phyloP scores from a whole-genome alignment of 2,113 vertebrate genomes.

The Pagrus major region DNA sequence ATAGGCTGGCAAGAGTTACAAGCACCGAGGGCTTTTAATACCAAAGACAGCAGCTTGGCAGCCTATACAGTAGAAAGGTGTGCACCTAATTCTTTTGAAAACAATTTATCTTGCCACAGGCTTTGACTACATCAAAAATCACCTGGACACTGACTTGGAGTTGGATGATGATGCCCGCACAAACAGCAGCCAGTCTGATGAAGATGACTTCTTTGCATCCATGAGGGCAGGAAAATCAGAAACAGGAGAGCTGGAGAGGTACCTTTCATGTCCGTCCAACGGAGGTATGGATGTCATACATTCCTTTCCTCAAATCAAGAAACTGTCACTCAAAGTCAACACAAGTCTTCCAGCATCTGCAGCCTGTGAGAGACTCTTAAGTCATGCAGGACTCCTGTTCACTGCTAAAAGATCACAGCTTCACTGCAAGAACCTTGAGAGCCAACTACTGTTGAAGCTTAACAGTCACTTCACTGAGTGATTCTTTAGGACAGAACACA shows the following conservation, averaged over 20 bases:
- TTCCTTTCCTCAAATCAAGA: constrained; percentile 15
- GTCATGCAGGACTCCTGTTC: constrained; percentile 5
- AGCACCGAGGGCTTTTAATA: too few species aligned
- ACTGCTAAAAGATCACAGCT: constrained; percentile 15
- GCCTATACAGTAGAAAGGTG: too few species aligned
- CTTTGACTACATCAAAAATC: not conserved
- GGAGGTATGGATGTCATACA: constrained; percentile 6
- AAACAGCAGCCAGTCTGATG: too few species aligned
- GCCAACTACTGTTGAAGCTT: not conserved
- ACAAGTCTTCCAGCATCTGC: too few species aligned
- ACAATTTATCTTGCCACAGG: not conserved
- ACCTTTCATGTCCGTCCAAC: constrained; percentile 3
- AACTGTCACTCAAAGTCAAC: too few species aligned
- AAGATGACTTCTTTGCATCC: too few species aligned
- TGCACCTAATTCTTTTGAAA: constrained; percentile 1
- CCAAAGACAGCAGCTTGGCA: too few species aligned
- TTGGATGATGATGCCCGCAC: too few species aligned
- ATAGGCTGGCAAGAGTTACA: too few species aligned
- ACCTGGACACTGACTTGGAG: too few species aligned
- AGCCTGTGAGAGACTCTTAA: constrained; percentile 7
- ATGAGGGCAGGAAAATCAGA: not conserved
- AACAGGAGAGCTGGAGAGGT: not conserved
- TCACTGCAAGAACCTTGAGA: not conserved
- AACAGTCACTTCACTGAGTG: not conserved
- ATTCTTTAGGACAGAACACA: not conserved